Base-by-base conservation (phyloP, 2,797 vertebrate genomes). In the Otolemur crassicaudatus region DNA sequence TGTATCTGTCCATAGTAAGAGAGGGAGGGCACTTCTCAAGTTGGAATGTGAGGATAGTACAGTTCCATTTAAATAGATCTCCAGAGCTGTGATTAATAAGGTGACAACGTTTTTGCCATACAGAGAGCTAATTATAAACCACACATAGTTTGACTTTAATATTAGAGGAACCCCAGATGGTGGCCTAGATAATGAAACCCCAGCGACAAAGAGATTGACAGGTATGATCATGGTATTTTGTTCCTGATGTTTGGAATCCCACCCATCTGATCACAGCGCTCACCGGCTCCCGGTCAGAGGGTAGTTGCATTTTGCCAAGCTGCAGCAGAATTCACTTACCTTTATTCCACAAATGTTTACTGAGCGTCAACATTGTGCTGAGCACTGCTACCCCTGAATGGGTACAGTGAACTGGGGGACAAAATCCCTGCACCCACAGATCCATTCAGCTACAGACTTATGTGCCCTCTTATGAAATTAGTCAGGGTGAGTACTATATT, bases 51-150 rank as follows among this genome's bases (percentile, higher is more conserved):
- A 83, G 40, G 34, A 20, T 63, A 5, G 5, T 82, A 29, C 16
- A 31, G 16, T 53, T 72, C 70, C 37, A 12, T 79, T 91, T 96
- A 75, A 88, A 53, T 34, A 8, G 43, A 46, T 53, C 65, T 93
- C 56, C 70, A 58, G 37, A 82, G 70, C n/a, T 91, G 20, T 87
- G 85, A 76, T 86, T 77, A 92, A 63, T 90, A 72, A 92, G 23
- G 13, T 11, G 25, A 46, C 49, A 58, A 75, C n/a, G 17, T 56
- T 80, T 92, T 82, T 94, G n/a, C 58, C 81, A 67, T 58, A 63
- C 4, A 20, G 73, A 37, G 43, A 87, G 90, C 67, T 94, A 76
- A 89, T 73, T 80, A 91, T 76, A 96, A 87, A 37, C 58, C 29
- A 34, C 12, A 8, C 19, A 0, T 56, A 83, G 90, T 83, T 87